phyloP scores from a whole-genome alignment of 1,140 invertebrate species.

The Plectrocnemia conspersa region DNA sequence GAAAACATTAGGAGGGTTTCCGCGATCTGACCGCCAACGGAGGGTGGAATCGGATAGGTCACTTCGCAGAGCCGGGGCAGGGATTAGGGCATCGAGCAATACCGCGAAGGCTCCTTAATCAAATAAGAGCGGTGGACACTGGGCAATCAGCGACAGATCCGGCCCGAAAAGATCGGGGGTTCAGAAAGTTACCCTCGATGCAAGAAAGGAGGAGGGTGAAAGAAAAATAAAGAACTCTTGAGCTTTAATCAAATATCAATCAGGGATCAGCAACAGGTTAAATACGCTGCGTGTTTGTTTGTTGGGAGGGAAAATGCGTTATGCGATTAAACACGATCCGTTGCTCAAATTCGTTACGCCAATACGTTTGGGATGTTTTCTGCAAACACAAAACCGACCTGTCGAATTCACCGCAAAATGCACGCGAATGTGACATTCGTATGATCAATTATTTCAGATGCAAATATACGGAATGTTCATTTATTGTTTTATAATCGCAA shows the following conservation, averaged over 20 bases:
- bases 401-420: too few species aligned
- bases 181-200: too few species aligned
- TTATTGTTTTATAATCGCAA: too few species aligned
- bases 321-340: slow-evolving; percentile 5
- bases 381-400: too few species aligned
- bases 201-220: slow-evolving; percentile 8
- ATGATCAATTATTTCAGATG: too few species aligned
- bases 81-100: too few species aligned
- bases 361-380: too few species aligned
- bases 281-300: slow-evolving; percentile 14
- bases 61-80: too few species aligned
- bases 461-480: too few species aligned
- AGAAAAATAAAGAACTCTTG: background rate
- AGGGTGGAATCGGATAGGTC: slow-evolving; percentile 5
- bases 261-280: slow-evolving; percentile 25
- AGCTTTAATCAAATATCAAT: slow-evolving; percentile 22
- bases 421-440: too few species aligned
- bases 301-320: slow-evolving; percentile 10
- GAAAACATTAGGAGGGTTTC: slow-evolving; percentile 8
- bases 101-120: slow-evolving; percentile 13
- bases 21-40: slow-evolving; percentile 6
- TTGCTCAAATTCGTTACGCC: too few species aligned
- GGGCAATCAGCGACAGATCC: background rate
- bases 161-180: background rate
- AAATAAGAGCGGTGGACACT: slow-evolving; percentile 7